Evolutionary conservation across 1,140 invertebrate species (phyloP).

Genomic region (Glossosoma conforme): DNA sequence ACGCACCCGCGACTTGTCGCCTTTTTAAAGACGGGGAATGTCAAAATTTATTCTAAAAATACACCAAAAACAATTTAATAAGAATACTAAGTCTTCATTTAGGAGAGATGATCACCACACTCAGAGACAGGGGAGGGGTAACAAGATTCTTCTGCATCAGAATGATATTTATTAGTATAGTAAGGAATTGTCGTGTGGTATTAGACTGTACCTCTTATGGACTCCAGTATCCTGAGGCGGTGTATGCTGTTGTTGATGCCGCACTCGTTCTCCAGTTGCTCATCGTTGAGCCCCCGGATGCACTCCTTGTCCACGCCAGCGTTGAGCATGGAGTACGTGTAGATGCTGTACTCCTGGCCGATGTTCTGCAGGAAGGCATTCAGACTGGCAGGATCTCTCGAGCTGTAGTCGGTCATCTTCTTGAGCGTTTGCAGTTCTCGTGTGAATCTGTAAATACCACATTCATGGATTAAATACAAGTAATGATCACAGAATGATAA

Average conservation of each 20-base stretch:
- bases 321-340: conserved; percentile 95
- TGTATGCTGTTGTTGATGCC: conserved; percentile 93
- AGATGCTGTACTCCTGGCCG: conserved; percentile 88
- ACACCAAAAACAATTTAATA: too few species aligned
- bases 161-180: conserved; percentile 3
- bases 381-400: conserved; percentile 84
- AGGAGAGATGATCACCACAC: too few species aligned
- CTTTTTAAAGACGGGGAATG: too few species aligned
- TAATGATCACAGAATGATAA: too few species aligned
- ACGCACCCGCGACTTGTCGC: too few species aligned
- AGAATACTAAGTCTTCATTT: too few species aligned
- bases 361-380: conserved; percentile 87
- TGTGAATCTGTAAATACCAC: conserved; percentile 86
- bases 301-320: conserved; percentile 88
- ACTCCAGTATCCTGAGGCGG: conserved; percentile 80
- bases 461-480: too few species aligned
- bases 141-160: too few species aligned
- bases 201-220: conserved; percentile 75
- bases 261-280: conserved; percentile 86
- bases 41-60: too few species aligned
- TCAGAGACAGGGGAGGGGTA: too few species aligned
- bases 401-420: conserved; percentile 95
- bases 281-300: conserved; percentile 77
- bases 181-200: conserved; percentile 18
- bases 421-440: conserved; percentile 92